These are phyloP conservation scores for Hexactinellida sp. DNA, from an alignment of 37 sponge, comb jelly and placozoan species.

Conservation along the genomic window DNA sequence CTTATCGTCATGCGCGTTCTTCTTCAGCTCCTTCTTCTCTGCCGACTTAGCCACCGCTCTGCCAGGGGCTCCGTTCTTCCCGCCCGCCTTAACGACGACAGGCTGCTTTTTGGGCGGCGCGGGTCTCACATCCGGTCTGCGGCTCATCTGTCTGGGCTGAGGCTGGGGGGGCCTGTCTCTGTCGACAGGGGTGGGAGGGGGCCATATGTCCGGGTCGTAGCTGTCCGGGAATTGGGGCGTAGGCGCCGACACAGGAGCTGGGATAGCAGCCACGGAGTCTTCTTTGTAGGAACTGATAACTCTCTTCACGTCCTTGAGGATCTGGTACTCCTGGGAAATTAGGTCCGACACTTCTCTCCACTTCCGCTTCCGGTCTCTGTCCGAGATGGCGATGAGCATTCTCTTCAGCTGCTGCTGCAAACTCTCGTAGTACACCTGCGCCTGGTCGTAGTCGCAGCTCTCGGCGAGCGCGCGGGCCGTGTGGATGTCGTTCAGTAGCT, in stretches of 20 bases:
- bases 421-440: slow-evolving; percentile 61
- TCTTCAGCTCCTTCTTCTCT: slow-evolving; percentile 18
- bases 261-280: slow-evolving; percentile 23
- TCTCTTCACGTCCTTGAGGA: slow-evolving; percentile 42
- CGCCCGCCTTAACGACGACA: slow-evolving; percentile 17
- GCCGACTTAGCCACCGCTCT: background rate
- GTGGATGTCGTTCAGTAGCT: background rate
- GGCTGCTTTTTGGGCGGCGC: background rate
- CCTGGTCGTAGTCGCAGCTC: slow-evolving; percentile 68
- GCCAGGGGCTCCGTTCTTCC: background rate
- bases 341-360: slow-evolving; percentile 44
- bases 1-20: slow-evolving; percentile 57
- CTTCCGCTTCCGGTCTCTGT: slow-evolving; percentile 44
- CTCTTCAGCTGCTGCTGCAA: slow-evolving; percentile 53
- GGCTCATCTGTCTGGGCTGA: slow-evolving; percentile 26
- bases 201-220: slow-evolving; percentile 71
- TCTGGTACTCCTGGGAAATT: slow-evolving; percentile 22
- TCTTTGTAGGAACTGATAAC: slow-evolving; percentile 80
- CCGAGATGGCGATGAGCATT: slow-evolving; percentile 25
- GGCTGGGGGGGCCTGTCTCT: slow-evolving; percentile 27
- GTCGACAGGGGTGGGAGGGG: slow-evolving; percentile 72
- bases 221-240: background rate
- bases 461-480: slow-evolving; percentile 70
- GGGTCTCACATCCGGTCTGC: background rate
- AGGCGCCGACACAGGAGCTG: background rate